Percentiles rank a stretch among this genome's conserved stretches.
phyloP scores from a whole-genome alignment of 2,113 vertebrate genomes.

The Mixornis gularis region DNA sequence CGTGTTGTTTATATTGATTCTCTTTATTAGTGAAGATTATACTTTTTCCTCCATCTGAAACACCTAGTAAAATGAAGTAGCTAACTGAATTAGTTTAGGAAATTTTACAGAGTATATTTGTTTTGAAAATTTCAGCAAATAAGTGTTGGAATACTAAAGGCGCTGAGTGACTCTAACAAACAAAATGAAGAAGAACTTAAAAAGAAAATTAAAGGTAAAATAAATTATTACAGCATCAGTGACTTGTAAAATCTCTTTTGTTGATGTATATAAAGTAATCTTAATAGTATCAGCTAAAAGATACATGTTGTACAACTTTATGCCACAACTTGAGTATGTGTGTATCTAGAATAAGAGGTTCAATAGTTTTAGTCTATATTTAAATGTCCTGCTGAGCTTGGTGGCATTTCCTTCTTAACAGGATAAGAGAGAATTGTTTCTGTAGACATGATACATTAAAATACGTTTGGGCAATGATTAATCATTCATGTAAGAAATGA shows the following conservation, averaged over 20 bases:
- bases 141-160: conserved; percentile 78
- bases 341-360: background rate
- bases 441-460: background rate
- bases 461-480: background rate
- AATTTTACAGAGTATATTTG: conserved; percentile 1
- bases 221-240: background rate
- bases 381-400: background rate
- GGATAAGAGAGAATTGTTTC: background rate
- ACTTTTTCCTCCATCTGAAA: background rate
- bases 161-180: conserved; percentile 78
- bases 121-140: conserved; percentile 80
- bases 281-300: background rate
- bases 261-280: background rate
- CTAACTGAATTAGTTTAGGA: conserved; percentile 5
- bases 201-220: conserved; percentile 85
- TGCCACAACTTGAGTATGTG: background rate
- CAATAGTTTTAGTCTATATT: background rate
- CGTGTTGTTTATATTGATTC: background rate
- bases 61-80: background rate
- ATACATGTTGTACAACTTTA: background rate
- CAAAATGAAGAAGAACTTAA: conserved; percentile 80
- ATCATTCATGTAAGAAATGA: background rate
- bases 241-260: background rate
- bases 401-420: background rate
- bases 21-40: background rate